Evolutionary conservation across 30 jellyfish, hydroid and myxozoan species (phyloP).

Genomic region (Aurelia aurita complex sp. Pacific): DNA sequence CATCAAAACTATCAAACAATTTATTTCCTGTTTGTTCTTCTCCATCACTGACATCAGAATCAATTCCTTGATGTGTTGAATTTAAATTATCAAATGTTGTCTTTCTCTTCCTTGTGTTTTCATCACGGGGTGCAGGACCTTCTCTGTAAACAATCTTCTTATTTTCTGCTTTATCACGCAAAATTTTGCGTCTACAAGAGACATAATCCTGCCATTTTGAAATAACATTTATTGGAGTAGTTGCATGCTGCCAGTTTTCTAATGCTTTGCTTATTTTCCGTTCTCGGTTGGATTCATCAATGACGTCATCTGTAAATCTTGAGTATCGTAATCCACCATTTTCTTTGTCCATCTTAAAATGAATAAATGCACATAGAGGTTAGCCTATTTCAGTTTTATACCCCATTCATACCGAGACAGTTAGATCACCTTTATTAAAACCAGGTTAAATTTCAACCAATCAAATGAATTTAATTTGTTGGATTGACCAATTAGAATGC

Average conservation of each 20-base stretch:
- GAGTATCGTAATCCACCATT: too few relatives aligned
- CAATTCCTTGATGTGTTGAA: conserved; percentile 74
- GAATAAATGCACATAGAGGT: too few relatives aligned
- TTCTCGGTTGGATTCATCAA: neutral
- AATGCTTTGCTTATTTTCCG: neutral
- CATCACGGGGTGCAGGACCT: conserved; percentile 72
- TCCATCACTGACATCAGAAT: conserved; percentile 70
- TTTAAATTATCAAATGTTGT: conserved; percentile 45
- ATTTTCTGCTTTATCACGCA: neutral
- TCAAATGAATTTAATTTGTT: too few relatives aligned
- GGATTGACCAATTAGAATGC: too few relatives aligned
- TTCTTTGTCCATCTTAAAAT: too few relatives aligned
- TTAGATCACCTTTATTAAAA: too few relatives aligned
- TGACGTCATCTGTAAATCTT: too few relatives aligned
- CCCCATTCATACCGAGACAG: too few relatives aligned
- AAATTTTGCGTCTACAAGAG: conserved; percentile 40
- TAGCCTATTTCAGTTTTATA: too few relatives aligned
- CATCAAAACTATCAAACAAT: conserved; percentile 7
- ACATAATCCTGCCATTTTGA: conserved; percentile 70
- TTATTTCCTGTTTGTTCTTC: conserved; percentile 17
- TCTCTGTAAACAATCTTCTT: conserved; percentile 13
- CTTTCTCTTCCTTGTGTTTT: neutral
- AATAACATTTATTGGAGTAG: conserved; percentile 24
- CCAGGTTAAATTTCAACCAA: too few relatives aligned
- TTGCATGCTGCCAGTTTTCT: conserved; percentile 44